phyloP scores from a whole-genome alignment of 2,113 vertebrate species.

The Mola mola region DNA sequence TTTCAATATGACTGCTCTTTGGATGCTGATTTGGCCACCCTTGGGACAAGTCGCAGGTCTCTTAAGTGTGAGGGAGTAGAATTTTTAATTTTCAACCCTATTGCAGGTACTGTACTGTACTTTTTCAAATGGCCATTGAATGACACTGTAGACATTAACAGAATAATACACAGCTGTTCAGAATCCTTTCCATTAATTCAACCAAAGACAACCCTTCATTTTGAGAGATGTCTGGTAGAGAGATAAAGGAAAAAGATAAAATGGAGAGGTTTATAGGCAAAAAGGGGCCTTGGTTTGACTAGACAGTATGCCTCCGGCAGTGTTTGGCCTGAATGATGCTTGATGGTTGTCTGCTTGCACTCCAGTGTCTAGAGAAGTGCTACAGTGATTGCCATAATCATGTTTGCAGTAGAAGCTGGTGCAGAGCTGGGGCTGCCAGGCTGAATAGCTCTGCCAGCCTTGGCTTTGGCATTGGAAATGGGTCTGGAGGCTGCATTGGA shows the following conservation, averaged over 20 bases:
- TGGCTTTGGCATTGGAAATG: slow-evolving; percentile 47
- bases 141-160: no score
- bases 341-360: slow-evolving; percentile 37
- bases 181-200: slow-evolving; percentile 8
- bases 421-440: slow-evolving; percentile 44
- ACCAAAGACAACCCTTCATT: slow-evolving; percentile 3
- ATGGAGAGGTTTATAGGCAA: slow-evolving; percentile 4
- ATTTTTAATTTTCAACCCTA: no score
- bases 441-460: slow-evolving; percentile 51
- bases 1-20: slow-evolving; percentile 1
- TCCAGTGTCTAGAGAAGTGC: slow-evolving; percentile 48
- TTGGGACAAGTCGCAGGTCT: background rate
- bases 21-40: background rate
- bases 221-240: no score
- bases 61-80: no score
- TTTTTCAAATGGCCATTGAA: no score
- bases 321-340: slow-evolving; percentile 39
- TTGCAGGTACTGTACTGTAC: no score
- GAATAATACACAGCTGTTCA: no score
- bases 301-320: slow-evolving; percentile 24
- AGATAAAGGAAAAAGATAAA: no score
- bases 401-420: slow-evolving; percentile 48
- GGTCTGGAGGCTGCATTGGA: slow-evolving; percentile 59
- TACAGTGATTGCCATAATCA: slow-evolving; percentile 56
- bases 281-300: slow-evolving; percentile 24